Base-by-base conservation (phyloP, 2,888 invertebrate genomes). In the Lasioglossum marginatum region DNA sequence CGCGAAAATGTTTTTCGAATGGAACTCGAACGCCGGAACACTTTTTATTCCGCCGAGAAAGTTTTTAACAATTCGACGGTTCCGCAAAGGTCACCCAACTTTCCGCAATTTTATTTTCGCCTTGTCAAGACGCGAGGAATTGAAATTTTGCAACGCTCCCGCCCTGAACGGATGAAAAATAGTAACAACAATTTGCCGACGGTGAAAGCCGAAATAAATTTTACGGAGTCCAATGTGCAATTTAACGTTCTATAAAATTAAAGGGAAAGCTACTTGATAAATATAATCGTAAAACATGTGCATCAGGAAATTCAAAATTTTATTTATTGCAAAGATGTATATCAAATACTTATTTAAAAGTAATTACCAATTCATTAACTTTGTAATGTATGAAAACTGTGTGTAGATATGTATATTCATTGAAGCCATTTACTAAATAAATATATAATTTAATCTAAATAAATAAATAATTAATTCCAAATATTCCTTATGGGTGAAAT, bases 51-150 rank as follows among this genome's bases (percentile, higher is more conserved):
- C 6, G 27, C 6, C 31, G 63, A 16, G 16, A 63, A 63, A 63
- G 63, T 63, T 63, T 43, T 63, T 63, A 63, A 63, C 31, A 63
- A 63, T 63, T 63, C 63, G 19, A 63, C 63, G 63, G 31, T 31
- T 31, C 2, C 63, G 63, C 63, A 16, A 63, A 63, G 63, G 31
- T 31, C 16, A 31, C 31, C 5, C 5, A 63, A 63, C 63, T 31
- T 63, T 31, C 31, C 57, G 12, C 57, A n/a, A 57, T 57, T 57
- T 57, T 12, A 57, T 57, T 57, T 57, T 27, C 3, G n/a, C 57
- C 12, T 12, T n/a, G 10, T 57, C 57, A 57, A 57, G 57, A 57
- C 4, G 57, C n/a, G 57, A 57, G 23, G n/a, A 57, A 57, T n/a
- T n/a, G n/a, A n/a, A 57, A 57, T 57, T 57, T 57, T 12, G n/a